Base-by-base conservation (phyloP, 2,888 invertebrate species). In the Abscondita cerata region DNA sequence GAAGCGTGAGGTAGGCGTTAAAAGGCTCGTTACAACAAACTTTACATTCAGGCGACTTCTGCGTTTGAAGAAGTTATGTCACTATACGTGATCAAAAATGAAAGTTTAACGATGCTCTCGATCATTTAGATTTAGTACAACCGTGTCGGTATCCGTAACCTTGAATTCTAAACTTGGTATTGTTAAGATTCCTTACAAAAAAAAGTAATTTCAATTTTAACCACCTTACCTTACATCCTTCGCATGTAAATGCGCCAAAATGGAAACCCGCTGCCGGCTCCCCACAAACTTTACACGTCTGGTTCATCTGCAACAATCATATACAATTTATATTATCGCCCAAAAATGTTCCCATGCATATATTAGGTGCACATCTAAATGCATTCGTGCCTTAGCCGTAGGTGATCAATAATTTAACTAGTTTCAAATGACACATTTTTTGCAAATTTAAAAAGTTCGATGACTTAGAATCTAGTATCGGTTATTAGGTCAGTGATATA, bases 191-290 rank as follows among this genome's bases (percentile, higher is more conserved):
- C n/a, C 1, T 19, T 34, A 13, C 20, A 36, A 56, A 19, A 38
- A 48, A 40, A 38, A 38, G 36, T 20, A 47, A 36, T 13, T 36
- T 25, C 25, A 18, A 36, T 20, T 40, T 13, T 25, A n/a, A 25
- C 6, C 6, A n/a, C 18, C 83, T 86, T 85, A 96, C 96, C 92
- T 96, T 96, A 84, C 96, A 96, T 73, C 96, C 96, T 84, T 95
- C 95, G 81, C 96, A 96, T 47, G 96, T 96, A 82, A 96, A 96
- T 41, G 96, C 96, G 36, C 96, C 96, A 80, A 96, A 96, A 81
- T 96, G 96, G 82, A 95, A 96, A 68, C 96, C 96, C 52, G 95
- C 95, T 65, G 96, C 95, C 66, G 95, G 95, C 82, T 96, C 96
- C 19, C 95, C 95, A 81, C 96, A 96, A 72, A 96, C 96, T 85